These are phyloP conservation scores for Lagopus leucura DNA, from an alignment of 2,113 vertebrate genomes.

Conservation along the genomic window DNA sequence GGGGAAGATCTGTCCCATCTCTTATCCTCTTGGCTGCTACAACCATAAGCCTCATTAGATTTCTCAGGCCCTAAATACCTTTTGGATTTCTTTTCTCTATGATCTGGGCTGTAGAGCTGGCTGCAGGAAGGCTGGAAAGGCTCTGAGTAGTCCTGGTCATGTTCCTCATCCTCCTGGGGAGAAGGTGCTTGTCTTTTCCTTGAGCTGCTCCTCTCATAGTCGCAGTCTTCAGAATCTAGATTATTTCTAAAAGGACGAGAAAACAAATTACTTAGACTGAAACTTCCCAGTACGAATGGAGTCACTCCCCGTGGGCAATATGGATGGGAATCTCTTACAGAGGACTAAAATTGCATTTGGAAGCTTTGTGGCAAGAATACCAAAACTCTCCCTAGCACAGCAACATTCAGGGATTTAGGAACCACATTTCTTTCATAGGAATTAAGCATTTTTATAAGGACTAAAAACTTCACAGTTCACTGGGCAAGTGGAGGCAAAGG, in stretches of 20 bases:
- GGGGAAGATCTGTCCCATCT: constrained; percentile 75
- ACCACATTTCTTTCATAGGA: background rate
- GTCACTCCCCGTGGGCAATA: background rate
- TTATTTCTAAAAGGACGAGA: constrained; percentile 61
- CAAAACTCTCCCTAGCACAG: background rate
- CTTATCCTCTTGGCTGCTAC: constrained; percentile 72
- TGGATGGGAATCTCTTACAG: background rate
- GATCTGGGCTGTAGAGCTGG: constrained; percentile 68
- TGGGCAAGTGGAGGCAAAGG: background rate
- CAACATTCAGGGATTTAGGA: background rate
- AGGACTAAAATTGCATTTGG: background rate
- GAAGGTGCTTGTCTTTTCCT: constrained; percentile 82
- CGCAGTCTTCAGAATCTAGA: constrained; percentile 75
- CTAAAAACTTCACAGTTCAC: background rate
- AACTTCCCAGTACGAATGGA: background rate
- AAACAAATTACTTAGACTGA: background rate
- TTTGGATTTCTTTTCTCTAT: constrained; percentile 75
- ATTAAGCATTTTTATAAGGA: background rate
- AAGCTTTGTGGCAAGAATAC: background rate
- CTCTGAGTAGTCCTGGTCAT: constrained; percentile 77
- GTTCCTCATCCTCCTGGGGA: constrained; percentile 75
- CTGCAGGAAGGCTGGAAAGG: constrained; percentile 80
- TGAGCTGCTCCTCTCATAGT: constrained; percentile 73
- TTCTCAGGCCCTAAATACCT: constrained; percentile 69
- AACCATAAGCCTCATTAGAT: constrained; percentile 52